Evolutionary conservation across 53 echinoderm and acorn worm genomes (phyloP).

Genomic region (Arbacia lixula): DNA sequence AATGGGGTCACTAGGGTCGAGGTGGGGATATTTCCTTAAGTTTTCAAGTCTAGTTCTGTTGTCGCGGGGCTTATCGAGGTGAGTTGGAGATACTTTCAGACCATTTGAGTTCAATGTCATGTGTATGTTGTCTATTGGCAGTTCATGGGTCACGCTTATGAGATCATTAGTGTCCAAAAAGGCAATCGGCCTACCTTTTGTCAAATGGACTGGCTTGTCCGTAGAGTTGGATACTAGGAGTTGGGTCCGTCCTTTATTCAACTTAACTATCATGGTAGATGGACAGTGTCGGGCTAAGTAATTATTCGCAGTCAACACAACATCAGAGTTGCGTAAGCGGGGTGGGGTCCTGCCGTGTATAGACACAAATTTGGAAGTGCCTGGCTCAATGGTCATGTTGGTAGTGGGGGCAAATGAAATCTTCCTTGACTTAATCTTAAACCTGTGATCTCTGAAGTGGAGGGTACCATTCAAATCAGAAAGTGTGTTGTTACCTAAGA

Average conservation of each 20-base stretch:
- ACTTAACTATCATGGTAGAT: background rate
- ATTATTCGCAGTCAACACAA: background rate
- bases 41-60: conserved; percentile 8
- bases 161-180: too few relatives aligned
- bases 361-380: background rate
- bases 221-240: background rate
- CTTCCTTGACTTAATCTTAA: background rate
- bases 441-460: background rate
- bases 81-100: background rate
- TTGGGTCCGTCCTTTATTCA: background rate
- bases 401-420: background rate
- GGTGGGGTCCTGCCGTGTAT: background rate
- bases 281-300: background rate
- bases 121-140: too few relatives aligned
- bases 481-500: conserved; percentile 35
- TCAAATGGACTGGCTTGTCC: background rate
- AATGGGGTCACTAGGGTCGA: conserved; percentile 29
- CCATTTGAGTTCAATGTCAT: background rate
- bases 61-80: background rate
- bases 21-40: conserved; percentile 38
- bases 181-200: background rate
- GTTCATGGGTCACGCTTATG: too few relatives aligned
- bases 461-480: conserved; percentile 28
- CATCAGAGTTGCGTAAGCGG: conserved; percentile 2
- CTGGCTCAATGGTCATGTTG: background rate